A percentile compares a stretch with the other conserved stretches of the same genome.
phyloP scores from a whole-genome alignment of 1,140 invertebrate genomes.

The Venustaconcha ellipsiformis region DNA sequence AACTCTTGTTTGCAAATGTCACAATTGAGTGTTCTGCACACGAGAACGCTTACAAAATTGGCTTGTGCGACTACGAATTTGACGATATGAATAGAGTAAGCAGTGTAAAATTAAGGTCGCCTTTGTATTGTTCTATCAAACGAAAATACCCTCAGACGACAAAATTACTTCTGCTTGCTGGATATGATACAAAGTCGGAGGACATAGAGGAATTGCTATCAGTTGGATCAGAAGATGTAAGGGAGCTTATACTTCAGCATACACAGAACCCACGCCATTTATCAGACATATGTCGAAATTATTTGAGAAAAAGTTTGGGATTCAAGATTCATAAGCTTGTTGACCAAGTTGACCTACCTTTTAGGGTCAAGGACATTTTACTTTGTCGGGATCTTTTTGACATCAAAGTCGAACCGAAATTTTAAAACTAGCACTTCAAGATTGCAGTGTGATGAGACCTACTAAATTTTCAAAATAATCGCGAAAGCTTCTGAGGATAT shows the following conservation, averaged over 20 bases:
- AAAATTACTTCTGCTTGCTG: conserved; percentile 14
- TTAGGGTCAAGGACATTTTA: conserved; percentile 19
- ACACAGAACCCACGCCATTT: conserved; percentile 13
- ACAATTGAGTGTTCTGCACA: conserved; percentile 15
- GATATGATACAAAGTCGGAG: conserved; percentile 10
- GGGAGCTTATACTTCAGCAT: conserved; percentile 10
- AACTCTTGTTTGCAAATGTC: conserved; percentile 29
- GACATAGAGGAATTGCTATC: conserved; percentile 19
- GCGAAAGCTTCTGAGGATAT: no score
- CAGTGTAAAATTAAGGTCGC: conserved; percentile 6
- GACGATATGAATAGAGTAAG: background rate
- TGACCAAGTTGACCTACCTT: conserved; percentile 11
- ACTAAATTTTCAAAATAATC: no score
- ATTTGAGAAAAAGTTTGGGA: conserved; percentile 7
- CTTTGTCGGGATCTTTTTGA: conserved; percentile 18
- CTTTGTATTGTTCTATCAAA: conserved; percentile 13
- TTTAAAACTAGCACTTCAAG: background rate
- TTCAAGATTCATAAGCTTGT: conserved; percentile 17
- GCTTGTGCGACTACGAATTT: conserved; percentile 4
- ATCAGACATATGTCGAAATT: conserved; percentile 12
- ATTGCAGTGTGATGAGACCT: no score
- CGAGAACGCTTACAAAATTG: conserved; percentile 20
- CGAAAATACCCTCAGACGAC: conserved; percentile 18
- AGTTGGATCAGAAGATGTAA: conserved; percentile 13
- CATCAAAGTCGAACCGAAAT: conserved; percentile 26